These are phyloP conservation scores for Drosophila kuntzei DNA, from an alignment of 2,888 invertebrate species.

Conservation along the genomic window DNA sequence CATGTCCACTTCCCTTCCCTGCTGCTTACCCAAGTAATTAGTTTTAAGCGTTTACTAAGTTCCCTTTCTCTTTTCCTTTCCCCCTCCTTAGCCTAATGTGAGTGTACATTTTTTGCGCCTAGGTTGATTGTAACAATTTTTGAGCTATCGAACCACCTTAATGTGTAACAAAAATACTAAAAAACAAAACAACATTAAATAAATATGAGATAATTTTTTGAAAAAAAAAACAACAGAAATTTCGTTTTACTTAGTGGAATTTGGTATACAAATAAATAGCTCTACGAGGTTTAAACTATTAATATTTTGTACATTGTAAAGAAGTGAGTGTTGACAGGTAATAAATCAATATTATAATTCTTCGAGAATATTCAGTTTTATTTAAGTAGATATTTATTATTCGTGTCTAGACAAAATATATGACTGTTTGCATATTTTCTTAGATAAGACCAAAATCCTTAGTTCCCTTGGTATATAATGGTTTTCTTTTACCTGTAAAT, in stretches of 20 bases:
- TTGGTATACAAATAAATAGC: neutral
- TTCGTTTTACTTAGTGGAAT: neutral
- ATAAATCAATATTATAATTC: neutral
- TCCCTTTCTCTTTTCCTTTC: conserved; percentile 22
- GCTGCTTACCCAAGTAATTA: conserved; percentile 48
- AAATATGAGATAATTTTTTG: conserved; percentile 70
- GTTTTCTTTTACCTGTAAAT: neutral
- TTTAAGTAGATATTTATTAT: neutral
- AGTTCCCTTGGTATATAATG: neutral
- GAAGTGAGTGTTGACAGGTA: neutral
- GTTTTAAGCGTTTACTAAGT: conserved; percentile 50
- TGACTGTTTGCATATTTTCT: neutral
- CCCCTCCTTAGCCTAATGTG: conserved; percentile 60
- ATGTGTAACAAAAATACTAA: conserved; percentile 72
- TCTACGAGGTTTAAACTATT: neutral
- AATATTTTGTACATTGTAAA: neutral
- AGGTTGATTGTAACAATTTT: conserved; percentile 71
- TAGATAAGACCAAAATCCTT: neutral
- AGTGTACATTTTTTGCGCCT: conserved; percentile 77
- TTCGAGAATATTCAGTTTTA: neutral
- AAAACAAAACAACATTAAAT: conserved; percentile 61
- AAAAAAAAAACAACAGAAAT: neutral
- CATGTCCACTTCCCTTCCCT: neutral
- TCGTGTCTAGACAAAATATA: neutral
- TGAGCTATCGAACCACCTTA: conserved; percentile 84